Conservation (phyloP, 2,888 invertebrate genomes). For the Acleris sparsana region DNA sequence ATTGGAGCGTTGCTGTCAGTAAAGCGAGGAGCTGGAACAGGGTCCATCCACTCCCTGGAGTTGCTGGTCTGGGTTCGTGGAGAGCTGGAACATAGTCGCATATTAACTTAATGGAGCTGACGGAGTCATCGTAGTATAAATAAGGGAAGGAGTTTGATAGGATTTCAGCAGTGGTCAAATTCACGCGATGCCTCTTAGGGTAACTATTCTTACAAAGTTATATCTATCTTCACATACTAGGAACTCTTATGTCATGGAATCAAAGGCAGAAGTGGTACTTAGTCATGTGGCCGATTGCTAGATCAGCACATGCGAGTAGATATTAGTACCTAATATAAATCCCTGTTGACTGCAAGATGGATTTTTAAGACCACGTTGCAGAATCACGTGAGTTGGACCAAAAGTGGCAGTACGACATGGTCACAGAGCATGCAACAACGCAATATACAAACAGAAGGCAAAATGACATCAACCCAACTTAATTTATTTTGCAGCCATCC, state of each 20-base stretch:
- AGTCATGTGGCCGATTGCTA: too few relatives aligned
- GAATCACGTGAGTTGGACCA: slow-evolving; percentile 3
- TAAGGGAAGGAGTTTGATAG: background rate
- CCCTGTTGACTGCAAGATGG: background rate
- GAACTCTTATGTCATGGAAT: too few relatives aligned
- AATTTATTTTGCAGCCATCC: background rate
- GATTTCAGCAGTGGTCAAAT: background rate
- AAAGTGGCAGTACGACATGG: slow-evolving; percentile 8
- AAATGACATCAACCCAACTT: slow-evolving; percentile 7
- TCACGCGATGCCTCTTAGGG: background rate
- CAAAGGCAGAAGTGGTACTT: too few relatives aligned
- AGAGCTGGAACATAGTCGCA: slow-evolving; percentile 55
- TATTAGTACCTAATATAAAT: too few relatives aligned
- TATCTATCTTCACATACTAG: too few relatives aligned
- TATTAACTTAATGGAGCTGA: background rate
- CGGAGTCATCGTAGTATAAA: background rate
- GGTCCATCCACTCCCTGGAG: slow-evolving; percentile 77
- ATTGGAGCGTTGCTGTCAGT: slow-evolving; percentile 73
- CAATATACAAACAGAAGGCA: slow-evolving; percentile 24
- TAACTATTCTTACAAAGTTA: too few relatives aligned
- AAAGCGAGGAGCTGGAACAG: slow-evolving; percentile 76
- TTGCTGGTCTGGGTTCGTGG: slow-evolving; percentile 66
- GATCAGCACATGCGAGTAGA: too few relatives aligned
- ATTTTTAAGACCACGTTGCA: background rate
- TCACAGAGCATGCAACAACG: slow-evolving; percentile 26